Conservation (phyloP, 2,888 invertebrate genomes). For the Leptura quadrifasciata region DNA sequence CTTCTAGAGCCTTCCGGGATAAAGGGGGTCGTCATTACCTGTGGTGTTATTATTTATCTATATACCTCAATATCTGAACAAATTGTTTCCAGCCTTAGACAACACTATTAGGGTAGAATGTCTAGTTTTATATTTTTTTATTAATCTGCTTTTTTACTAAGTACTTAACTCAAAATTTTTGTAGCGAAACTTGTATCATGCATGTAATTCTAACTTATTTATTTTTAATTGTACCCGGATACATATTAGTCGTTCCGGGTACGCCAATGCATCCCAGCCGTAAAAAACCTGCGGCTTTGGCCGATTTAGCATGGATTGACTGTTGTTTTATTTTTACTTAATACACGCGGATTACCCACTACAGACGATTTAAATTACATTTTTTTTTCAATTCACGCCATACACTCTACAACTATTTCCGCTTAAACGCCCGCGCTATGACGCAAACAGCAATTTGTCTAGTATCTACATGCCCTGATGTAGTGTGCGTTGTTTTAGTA, state of each 20-base stretch:
- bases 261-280: not conserved
- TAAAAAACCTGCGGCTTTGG: not conserved
- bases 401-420: not conserved
- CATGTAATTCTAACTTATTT: too few relatives aligned
- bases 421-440: not conserved
- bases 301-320: not conserved
- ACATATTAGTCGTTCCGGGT: not conserved
- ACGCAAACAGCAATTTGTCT: constrained; percentile 21
- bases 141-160: too few relatives aligned
- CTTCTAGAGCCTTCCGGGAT: too few relatives aligned
- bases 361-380: not conserved
- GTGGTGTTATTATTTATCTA: too few relatives aligned
- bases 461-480: constrained; percentile 16
- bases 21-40: too few relatives aligned
- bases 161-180: too few relatives aligned
- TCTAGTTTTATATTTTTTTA: too few relatives aligned
- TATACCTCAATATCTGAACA: too few relatives aligned
- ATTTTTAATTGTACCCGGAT: too few relatives aligned
- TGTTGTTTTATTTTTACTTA: not conserved
- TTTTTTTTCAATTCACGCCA: not conserved
- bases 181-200: too few relatives aligned
- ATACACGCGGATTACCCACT: not conserved
- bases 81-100: too few relatives aligned
- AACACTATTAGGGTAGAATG: too few relatives aligned
- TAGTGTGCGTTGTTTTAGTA: constrained; percentile 35